phyloP scores from a whole-genome alignment of 2,888 invertebrate species.

The Adineta ricciae region DNA sequence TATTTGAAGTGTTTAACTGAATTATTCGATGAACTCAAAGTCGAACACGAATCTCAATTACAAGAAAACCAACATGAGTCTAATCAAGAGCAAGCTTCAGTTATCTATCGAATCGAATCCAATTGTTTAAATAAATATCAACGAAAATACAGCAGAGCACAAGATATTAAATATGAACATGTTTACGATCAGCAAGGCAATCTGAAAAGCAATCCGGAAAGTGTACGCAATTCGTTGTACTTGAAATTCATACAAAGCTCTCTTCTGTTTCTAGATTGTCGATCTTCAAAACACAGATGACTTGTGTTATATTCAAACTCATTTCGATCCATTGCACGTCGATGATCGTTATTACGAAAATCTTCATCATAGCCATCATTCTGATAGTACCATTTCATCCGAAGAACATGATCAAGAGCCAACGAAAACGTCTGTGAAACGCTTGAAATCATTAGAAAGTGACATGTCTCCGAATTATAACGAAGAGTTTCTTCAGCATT shows the following conservation, averaged over 20 bases:
- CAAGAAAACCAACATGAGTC: not conserved
- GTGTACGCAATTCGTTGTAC: not conserved
- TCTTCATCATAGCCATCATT: not conserved
- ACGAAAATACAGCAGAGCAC: not conserved
- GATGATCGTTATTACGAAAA: not conserved
- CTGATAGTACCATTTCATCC: not conserved
- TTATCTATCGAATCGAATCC: slow-evolving; percentile 14
- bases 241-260: not conserved
- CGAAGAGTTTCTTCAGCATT: slow-evolving; percentile 24
- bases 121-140: slow-evolving; percentile 18
- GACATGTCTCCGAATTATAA: not conserved
- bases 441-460: not conserved
- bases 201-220: not conserved
- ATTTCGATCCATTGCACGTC: slow-evolving; percentile 7
- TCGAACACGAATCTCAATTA: not conserved
- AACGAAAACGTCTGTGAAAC: not conserved
- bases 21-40: slow-evolving; percentile 27
- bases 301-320: not conserved
- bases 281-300: not conserved
- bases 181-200: not conserved
- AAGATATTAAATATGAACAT: not conserved
- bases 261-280: not conserved
- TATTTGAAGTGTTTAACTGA: slow-evolving; percentile 30
- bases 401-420: not conserved
- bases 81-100: not conserved